Conservation (phyloP, 2,888 invertebrate genomes). For the Acanthosepion esculentum region DNA sequence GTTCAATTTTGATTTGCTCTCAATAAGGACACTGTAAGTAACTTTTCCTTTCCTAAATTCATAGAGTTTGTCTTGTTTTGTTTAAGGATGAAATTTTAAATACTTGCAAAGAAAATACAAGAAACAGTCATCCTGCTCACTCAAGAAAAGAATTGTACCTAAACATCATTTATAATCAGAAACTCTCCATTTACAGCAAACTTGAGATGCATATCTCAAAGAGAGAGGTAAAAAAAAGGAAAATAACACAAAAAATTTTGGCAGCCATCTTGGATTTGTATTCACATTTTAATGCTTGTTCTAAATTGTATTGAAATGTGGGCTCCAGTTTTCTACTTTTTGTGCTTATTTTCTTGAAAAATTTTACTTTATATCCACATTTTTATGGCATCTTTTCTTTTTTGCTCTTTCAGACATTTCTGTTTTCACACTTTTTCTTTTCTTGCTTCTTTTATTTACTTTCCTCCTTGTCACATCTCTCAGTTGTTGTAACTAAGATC, state of each 20-base stretch:
- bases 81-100: no score
- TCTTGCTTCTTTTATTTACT: no score
- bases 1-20: no score
- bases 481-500: not conserved
- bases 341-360: not conserved
- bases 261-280: not conserved
- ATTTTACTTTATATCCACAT: not conserved
- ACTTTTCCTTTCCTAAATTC: no score
- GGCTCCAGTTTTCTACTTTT: not conserved
- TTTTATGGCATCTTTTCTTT: not conserved
- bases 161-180: constrained; percentile 14
- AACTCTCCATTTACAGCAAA: not conserved
- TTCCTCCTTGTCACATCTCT: not conserved
- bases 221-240: not conserved
- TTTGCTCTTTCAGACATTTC: not conserved
- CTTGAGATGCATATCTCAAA: constrained; percentile 8
- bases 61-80: no score
- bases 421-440: no score
- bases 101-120: not conserved
- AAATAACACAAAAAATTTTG: not conserved
- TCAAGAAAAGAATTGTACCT: not conserved
- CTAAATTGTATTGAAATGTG: not conserved
- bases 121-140: not conserved
- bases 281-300: not conserved
- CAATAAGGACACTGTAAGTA: no score